These are phyloP conservation scores for Melieria crassipennis DNA, from an alignment of 2,888 invertebrate genomes.

Conservation along the genomic window DNA sequence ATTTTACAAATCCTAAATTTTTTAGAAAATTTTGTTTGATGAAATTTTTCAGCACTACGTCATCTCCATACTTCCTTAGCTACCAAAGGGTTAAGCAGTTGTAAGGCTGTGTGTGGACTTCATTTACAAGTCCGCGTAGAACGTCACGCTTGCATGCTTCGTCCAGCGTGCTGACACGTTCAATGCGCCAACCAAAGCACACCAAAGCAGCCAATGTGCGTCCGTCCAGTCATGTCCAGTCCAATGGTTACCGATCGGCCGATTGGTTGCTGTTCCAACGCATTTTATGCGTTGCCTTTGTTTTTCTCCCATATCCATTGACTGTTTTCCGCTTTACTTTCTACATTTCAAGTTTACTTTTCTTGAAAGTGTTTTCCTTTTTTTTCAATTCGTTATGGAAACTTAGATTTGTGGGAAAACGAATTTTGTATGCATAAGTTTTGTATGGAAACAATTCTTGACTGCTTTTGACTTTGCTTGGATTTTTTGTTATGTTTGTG, in stretches of 20 bases:
- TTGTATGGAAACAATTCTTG: too few relatives aligned
- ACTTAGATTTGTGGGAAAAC: slow-evolving; percentile 57
- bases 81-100: not conserved
- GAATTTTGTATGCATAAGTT: slow-evolving; percentile 34
- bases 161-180: too few relatives aligned
- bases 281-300: not conserved
- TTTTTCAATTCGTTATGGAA: slow-evolving; percentile 40
- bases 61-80: too few relatives aligned
- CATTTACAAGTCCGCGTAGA: slow-evolving; percentile 23
- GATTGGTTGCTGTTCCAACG: not conserved
- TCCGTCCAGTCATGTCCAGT: too few relatives aligned
- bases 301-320: not conserved
- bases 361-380: not conserved
- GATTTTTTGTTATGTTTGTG: too few relatives aligned
- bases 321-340: not conserved
- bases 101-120: slow-evolving; percentile 12
- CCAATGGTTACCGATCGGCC: not conserved
- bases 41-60: too few relatives aligned
- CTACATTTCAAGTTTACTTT: not conserved
- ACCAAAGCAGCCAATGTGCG: too few relatives aligned
- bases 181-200: too few relatives aligned
- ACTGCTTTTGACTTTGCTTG: too few relatives aligned
- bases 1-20: too few relatives aligned
- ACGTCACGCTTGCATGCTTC: slow-evolving; percentile 28
- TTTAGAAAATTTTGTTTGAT: too few relatives aligned